Conservation (phyloP, 2,888 invertebrate genomes). For the Tiliacea citrago region DNA sequence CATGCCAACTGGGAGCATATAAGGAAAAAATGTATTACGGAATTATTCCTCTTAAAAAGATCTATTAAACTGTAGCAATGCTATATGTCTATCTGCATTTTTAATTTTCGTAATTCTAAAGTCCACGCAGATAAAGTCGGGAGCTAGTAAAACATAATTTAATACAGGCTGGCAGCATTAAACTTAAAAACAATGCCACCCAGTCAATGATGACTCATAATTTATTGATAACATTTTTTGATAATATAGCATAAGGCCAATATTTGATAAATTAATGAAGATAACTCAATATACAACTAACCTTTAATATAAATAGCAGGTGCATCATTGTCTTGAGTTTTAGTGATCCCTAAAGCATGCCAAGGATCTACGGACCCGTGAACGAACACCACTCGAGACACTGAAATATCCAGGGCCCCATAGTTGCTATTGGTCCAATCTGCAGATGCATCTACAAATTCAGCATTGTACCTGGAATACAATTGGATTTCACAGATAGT, state of each 20-base stretch:
- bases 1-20: neutral
- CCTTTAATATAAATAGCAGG: constrained; percentile 95
- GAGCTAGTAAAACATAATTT: neutral
- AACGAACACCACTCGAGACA: constrained; percentile 94
- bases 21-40: no score
- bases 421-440: constrained; percentile 94
- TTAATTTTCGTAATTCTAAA: no score
- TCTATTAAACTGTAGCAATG: no score
- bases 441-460: constrained; percentile 91
- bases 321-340: constrained; percentile 88
- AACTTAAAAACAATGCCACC: neutral
- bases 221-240: constrained; percentile 4
- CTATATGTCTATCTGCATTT: no score
- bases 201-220: neutral
- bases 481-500: neutral
- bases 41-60: no score
- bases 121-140: no score
- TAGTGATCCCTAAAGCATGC: constrained; percentile 94
- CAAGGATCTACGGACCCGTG: constrained; percentile 98
- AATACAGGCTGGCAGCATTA: neutral
- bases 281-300: constrained; percentile 1
- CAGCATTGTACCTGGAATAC: constrained; percentile 89
- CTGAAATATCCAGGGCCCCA: constrained; percentile 93
- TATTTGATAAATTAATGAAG: neutral
- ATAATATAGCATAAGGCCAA: neutral